Evolutionary conservation across 2,888 invertebrate species (phyloP).

Genomic region (Meliscaeva auricollis): DNA sequence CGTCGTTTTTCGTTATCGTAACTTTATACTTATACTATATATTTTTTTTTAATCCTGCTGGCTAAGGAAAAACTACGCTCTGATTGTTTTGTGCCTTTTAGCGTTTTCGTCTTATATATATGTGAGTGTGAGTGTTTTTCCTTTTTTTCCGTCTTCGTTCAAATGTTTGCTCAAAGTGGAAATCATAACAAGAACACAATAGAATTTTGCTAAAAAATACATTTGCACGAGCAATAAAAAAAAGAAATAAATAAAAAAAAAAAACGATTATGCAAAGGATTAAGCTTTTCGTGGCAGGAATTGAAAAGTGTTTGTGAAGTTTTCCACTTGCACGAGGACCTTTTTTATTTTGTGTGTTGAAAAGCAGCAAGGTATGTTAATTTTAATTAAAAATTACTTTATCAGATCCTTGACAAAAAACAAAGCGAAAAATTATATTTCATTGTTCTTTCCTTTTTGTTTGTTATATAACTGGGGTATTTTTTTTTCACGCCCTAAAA

Average conservation of each 20-base stretch:
- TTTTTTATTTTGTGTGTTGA: slow-evolving; percentile 57
- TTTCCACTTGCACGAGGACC: slow-evolving; percentile 70
- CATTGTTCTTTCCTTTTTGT: slow-evolving; percentile 19
- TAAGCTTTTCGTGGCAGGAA: slow-evolving; percentile 73
- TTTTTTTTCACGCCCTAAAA: slow-evolving; percentile 70
- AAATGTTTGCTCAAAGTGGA: slow-evolving; percentile 72
- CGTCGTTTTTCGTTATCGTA: slow-evolving; percentile 46
- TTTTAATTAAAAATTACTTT: slow-evolving; percentile 73
- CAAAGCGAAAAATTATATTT: slow-evolving; percentile 40
- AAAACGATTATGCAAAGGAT: slow-evolving; percentile 75
- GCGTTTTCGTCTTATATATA: slow-evolving; percentile 54
- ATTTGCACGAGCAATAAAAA: slow-evolving; percentile 55
- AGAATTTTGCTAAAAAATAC: slow-evolving; percentile 73
- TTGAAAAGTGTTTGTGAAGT: slow-evolving; percentile 74
- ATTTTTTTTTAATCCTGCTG: slow-evolving; percentile 33
- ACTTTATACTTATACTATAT: not conserved
- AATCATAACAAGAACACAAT: slow-evolving; percentile 73
- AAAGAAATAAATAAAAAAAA: slow-evolving; percentile 39
- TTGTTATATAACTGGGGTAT: slow-evolving; percentile 69
- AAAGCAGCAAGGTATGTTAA: slow-evolving; percentile 69
- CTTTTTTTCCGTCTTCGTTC: slow-evolving; percentile 45
- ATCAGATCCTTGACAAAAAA: slow-evolving; percentile 60
- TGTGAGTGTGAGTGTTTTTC: slow-evolving; percentile 38
- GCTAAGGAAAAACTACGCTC: slow-evolving; percentile 61
- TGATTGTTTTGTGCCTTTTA: slow-evolving; percentile 73